These are phyloP conservation scores for Propithecus deckenii DNA, from an alignment of 2,797 vertebrate genomes.

Conservation along the genomic window DNA sequence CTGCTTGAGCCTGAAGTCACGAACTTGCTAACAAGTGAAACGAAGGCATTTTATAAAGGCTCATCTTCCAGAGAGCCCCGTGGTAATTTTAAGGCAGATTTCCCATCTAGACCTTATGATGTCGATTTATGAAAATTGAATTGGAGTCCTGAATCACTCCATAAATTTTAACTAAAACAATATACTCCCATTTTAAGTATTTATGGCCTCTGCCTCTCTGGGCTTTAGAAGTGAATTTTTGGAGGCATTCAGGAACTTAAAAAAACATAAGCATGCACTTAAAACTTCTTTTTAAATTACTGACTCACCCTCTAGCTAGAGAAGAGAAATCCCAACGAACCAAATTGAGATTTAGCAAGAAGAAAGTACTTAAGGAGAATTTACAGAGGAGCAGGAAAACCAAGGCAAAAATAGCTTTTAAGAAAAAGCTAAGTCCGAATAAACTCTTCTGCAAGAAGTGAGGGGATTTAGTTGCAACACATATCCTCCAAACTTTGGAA, in stretches of 20 bases:
- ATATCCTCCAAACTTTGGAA: background rate
- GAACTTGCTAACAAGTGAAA: conserved; percentile 61
- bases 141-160: conserved; percentile 51
- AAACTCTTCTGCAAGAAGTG: background rate
- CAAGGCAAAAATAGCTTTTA: conserved; percentile 74
- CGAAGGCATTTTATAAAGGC: conserved; percentile 34
- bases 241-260: conserved; percentile 84
- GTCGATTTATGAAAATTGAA: conserved; percentile 70
- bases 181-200: conserved; percentile 63
- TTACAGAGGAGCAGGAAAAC: conserved; percentile 80
- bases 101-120: conserved; percentile 22
- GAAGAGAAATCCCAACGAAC: conserved; percentile 81
- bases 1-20: conserved; percentile 44
- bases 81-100: conserved; percentile 64
- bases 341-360: conserved; percentile 79
- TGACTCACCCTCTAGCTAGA: conserved; percentile 74
- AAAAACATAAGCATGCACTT: conserved; percentile 78
- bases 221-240: conserved; percentile 84
- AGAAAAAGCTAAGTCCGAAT: background rate
- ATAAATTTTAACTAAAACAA: conserved; percentile 70
- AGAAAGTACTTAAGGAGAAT: conserved; percentile 80
- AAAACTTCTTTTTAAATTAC: conserved; percentile 75
- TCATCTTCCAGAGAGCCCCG: conserved; percentile 15
- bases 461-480: background rate
- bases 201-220: conserved; percentile 68